Conservation (phyloP, 2,113 vertebrate species). For the rabbit (Oryctolagus cuniculus) region DNA sequence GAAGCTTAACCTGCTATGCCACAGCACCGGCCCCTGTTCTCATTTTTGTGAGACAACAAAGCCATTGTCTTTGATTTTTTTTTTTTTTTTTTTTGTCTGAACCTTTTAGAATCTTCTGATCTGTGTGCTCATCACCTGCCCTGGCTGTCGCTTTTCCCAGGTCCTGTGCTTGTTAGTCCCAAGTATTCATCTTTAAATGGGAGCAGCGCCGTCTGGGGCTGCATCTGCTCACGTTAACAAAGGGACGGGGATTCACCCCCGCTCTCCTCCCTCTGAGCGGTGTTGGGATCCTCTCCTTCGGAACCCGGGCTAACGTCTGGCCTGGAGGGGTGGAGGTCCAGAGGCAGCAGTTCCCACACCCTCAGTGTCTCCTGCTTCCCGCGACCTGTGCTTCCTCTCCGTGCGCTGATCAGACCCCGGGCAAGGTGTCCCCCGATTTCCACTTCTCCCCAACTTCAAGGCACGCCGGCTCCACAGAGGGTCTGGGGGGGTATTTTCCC, state of each 20-base stretch:
- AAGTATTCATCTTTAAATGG: not conserved
- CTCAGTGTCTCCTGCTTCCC: not conserved
- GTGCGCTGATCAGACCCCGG: not conserved
- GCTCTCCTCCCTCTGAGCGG: not conserved
- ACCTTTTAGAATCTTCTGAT: not conserved
- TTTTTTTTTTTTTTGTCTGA: not conserved
- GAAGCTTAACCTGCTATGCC: too few species aligned
- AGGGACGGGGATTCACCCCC: not conserved
- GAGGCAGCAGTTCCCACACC: not conserved
- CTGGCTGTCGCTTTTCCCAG: not conserved
- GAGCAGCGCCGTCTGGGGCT: not conserved
- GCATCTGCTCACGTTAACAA: not conserved
- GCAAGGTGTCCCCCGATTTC: not conserved
- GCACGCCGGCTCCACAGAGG: not conserved
- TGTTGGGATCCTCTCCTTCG: not conserved
- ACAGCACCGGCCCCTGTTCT: not conserved
- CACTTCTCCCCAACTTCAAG: not conserved
- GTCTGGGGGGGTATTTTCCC: not conserved
- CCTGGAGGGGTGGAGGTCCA: not conserved
- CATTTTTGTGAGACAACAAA: conserved; percentile 1
- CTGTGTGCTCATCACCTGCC: not conserved
- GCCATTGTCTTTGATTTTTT: not conserved
- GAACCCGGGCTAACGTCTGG: not conserved
- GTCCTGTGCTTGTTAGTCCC: not conserved
- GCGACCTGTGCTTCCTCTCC: not conserved